phyloP scores from a whole-genome alignment of 2,797 vertebrate genomes.

The Coranthus polyacanthus region DNA sequence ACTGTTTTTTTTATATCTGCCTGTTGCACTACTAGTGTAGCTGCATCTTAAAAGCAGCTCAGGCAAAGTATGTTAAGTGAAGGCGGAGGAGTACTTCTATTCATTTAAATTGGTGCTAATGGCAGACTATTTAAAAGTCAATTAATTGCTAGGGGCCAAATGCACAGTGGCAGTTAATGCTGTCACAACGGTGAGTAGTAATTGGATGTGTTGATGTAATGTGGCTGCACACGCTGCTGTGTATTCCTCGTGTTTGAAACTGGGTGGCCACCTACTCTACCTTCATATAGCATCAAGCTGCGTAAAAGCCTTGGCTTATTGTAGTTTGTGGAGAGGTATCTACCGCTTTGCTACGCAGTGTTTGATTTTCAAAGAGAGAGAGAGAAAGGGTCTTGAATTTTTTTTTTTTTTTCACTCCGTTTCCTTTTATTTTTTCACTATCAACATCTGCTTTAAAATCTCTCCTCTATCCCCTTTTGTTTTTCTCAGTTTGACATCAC shows the following conservation, averaged over 20 bases:
- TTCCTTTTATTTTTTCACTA: slow-evolving; percentile 14
- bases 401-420: slow-evolving; percentile 25
- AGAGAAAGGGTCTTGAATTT: background rate
- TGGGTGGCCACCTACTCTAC: slow-evolving; percentile 46
- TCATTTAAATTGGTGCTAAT: slow-evolving; percentile 81
- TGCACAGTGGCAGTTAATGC: slow-evolving; percentile 76
- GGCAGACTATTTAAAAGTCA: slow-evolving; percentile 80
- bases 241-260: slow-evolving; percentile 43
- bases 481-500: slow-evolving; percentile 50
- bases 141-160: slow-evolving; percentile 77
- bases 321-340: slow-evolving; percentile 14
- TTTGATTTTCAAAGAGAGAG: slow-evolving; percentile 8
- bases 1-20: slow-evolving; percentile 28
- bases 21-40: slow-evolving; percentile 10
- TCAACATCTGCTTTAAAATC: slow-evolving; percentile 34
- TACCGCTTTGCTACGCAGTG: slow-evolving; percentile 12
- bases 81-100: slow-evolving; percentile 70
- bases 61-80: slow-evolving; percentile 52
- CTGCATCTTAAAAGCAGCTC: slow-evolving; percentile 48
- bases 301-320: slow-evolving; percentile 4
- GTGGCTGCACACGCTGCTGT: slow-evolving; percentile 43
- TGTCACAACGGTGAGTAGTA: slow-evolving; percentile 74
- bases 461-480: slow-evolving; percentile 23
- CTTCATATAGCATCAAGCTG: slow-evolving; percentile 19
- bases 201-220: slow-evolving; percentile 70